A percentile compares a stretch with the other conserved stretches of the same genome.
Evolutionary conservation across 2,113 vertebrate species (phyloP).

Genomic region (Corythoichthys intestinalis): DNA sequence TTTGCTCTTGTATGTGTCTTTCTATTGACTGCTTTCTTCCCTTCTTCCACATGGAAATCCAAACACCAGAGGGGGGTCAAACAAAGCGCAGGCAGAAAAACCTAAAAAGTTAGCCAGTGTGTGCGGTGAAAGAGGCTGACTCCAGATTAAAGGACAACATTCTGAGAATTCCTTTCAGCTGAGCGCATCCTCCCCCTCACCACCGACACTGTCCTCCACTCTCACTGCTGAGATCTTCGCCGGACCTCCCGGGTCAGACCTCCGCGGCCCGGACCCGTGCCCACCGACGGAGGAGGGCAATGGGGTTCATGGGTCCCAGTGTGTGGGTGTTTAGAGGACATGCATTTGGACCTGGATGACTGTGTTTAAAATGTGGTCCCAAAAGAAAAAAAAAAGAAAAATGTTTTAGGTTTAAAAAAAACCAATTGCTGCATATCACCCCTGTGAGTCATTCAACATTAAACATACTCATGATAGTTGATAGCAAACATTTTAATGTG

Average conservation of each 20-base stretch:
- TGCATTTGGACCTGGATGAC: constrained; percentile 30
- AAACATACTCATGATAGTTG: constrained; percentile 2
- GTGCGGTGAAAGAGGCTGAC: constrained; percentile 67
- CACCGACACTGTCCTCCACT: constrained; percentile 29
- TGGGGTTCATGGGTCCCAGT: constrained; percentile 19
- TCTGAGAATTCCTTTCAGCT: constrained; percentile 88
- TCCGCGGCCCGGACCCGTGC: constrained; percentile 47
- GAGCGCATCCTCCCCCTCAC: constrained; percentile 70
- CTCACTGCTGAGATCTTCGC: constrained; percentile 41
- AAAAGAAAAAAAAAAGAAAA: constrained; percentile 2
- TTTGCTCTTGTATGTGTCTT: constrained; percentile 31
- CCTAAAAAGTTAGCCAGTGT: constrained; percentile 19
- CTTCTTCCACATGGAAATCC: constrained; percentile 38
- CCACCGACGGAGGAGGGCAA: constrained; percentile 14
- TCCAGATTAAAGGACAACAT: constrained; percentile 91
- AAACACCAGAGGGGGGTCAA: constrained; percentile 61
- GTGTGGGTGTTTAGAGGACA: constrained; percentile 43
- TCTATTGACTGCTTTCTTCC: constrained; percentile 14
- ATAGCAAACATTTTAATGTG: background rate
- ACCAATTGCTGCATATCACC: background rate
- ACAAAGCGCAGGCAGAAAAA: constrained; percentile 66
- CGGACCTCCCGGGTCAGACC: constrained; percentile 59
- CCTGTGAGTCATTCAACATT: constrained; percentile 5
- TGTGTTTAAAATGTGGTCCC: constrained; percentile 9
- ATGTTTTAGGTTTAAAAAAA: no score